These are phyloP conservation scores for Drepana falcataria DNA, from an alignment of 2,888 invertebrate species.

Conservation along the genomic window DNA sequence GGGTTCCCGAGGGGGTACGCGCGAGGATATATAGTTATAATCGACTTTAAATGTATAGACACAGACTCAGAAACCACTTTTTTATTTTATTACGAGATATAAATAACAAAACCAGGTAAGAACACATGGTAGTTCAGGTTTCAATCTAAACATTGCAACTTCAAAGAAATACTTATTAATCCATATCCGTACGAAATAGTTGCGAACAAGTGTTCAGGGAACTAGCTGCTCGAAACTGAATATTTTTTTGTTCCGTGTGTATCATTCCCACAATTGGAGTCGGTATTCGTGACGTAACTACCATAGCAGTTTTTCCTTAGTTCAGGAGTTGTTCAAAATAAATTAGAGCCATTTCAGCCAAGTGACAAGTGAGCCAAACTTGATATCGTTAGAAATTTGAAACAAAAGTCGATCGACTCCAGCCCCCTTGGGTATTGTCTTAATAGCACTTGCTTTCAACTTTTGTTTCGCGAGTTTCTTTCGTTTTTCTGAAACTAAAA, in stretches of 20 bases:
- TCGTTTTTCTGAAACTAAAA: constrained; percentile 13
- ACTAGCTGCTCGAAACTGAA: not conserved
- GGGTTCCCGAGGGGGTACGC: too few relatives aligned
- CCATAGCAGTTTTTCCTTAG: constrained; percentile 54
- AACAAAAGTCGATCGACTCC: constrained; percentile 24
- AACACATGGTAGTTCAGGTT: too few relatives aligned
- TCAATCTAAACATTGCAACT: too few relatives aligned
- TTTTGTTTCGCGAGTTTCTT: constrained; percentile 19
- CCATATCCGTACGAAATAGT: too few relatives aligned
- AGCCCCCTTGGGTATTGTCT: constrained; percentile 31
- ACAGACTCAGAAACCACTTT: too few relatives aligned
- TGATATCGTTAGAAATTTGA: constrained; percentile 47
- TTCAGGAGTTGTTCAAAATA: constrained; percentile 58
- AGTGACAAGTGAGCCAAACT: constrained; percentile 55
- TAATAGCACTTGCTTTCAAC: constrained; percentile 32
- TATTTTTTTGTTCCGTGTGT: constrained; percentile 6
- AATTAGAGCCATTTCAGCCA: constrained; percentile 55
- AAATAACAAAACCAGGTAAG: too few relatives aligned
- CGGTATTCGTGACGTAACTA: constrained; percentile 48
- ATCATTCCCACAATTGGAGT: constrained; percentile 18
- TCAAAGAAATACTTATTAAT: too few relatives aligned
- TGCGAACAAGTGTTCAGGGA: too few relatives aligned
- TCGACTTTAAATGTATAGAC: too few relatives aligned
- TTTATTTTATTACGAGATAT: too few relatives aligned
- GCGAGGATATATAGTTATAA: too few relatives aligned